These are phyloP conservation scores for Ahaetulla prasina DNA, from an alignment of 2,113 vertebrate genomes.

Conservation along the genomic window DNA sequence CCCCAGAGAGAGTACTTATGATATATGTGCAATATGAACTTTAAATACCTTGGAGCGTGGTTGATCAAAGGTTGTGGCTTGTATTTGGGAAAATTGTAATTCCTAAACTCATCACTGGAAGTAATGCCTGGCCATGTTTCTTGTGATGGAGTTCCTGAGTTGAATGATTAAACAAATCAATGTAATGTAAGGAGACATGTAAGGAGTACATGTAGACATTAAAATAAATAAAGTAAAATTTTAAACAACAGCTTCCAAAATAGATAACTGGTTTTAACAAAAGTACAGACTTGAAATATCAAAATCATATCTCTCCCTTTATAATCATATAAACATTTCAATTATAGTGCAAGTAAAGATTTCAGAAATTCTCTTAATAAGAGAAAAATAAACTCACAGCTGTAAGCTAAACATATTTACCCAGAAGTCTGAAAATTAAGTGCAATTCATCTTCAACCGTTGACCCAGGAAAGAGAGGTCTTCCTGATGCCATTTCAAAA, in stretches of 20 bases:
- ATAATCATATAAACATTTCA: not conserved
- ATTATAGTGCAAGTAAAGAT: not conserved
- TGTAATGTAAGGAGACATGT: not conserved
- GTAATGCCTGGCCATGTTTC: constrained; percentile 94
- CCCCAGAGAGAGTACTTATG: not conserved
- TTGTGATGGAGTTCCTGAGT: constrained; percentile 89
- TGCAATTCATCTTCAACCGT: constrained; percentile 98
- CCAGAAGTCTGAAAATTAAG: constrained; percentile 94
- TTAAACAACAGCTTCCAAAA: constrained; percentile 4
- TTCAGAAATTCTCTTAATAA: not conserved
- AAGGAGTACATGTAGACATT: constrained; percentile 2
- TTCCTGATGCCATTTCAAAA: constrained; percentile 98
- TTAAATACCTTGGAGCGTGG: constrained; percentile 89
- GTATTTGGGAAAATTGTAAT: constrained; percentile 97
- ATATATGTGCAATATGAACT: not conserved
- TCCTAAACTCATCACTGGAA: constrained; percentile 95
- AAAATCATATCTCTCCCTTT: not conserved
- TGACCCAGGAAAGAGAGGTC: constrained; percentile 95
- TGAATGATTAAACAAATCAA: constrained; percentile 35
- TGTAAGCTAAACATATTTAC: constrained; percentile 68
- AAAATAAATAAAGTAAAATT: not conserved
- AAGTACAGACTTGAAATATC: not conserved
- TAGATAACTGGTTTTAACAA: not conserved
- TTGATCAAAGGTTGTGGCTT: constrained; percentile 94
- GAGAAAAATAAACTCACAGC: not conserved